Base-by-base conservation (phyloP, 2,113 vertebrate species). In the Fulica atra region DNA sequence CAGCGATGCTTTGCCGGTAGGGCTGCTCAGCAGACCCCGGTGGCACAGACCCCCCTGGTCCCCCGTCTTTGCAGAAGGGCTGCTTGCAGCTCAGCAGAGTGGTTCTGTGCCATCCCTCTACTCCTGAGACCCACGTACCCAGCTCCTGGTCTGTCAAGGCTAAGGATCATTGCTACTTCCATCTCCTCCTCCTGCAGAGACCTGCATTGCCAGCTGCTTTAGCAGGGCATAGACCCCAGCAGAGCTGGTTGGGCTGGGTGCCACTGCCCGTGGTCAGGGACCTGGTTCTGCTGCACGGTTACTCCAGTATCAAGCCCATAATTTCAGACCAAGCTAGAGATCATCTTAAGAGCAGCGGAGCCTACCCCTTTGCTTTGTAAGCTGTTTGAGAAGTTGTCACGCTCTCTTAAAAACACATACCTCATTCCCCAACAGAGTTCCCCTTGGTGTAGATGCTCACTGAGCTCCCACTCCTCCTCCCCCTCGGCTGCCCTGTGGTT, bases 401-500 rank as follows among this genome's bases (percentile, higher is more conserved):
- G 0, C 66, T 81, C 84, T 88, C 80, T 91, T 94, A 78, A 78
- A 89, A 86, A 84, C 48, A 78, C 11, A 71, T 72, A 76, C 83
- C 61, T 91, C 56, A 38, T 56, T 93, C 61, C 53, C 14, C 16
- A 14, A 38, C 53, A 0, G 0, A 57, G 54, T 60, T 96, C 59
- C 44, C 35, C 42, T 88, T 46, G 56, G 59, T 88, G 54, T 69
- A 81, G 83, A 84, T 88, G 72, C 44, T 81, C 61, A 13, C 46
- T 64, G 80, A 86, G 61, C 70, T 88, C 86, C 56, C 70, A 53
- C 64, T 87, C 60, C 74, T 91, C 66, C 42, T 53, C 64, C 72
- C 15, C 44, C 86, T 66, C 9, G 54, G 68, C 31, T 92, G 69
- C 66, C 63, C 97, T 59, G 97, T 89, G 85, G 81, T 96, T 97